Evolutionary conservation across 1,140 invertebrate species (phyloP), one percentile per base, ranked within the genome.

Genomic region (Chrysoperla carnea): DNA sequence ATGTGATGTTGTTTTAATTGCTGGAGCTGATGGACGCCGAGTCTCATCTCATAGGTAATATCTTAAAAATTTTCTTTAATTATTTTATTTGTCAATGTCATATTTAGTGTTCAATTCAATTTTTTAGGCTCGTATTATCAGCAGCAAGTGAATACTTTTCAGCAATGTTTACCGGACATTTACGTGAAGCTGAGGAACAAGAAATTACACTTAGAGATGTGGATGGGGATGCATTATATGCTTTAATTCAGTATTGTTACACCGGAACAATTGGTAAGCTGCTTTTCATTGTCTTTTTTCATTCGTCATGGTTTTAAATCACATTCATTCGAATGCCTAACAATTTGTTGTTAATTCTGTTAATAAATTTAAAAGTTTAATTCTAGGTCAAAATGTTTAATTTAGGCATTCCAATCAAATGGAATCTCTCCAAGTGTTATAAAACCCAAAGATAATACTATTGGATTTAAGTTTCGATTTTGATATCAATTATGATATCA

Each of bases 141-240:
- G 84, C 88, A 44, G 84, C 83, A 37, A 92, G 86, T 52, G 86
- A 91, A 64, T 95, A 94, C 63, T 95, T 95, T 69, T 78, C 84
- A 39, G 88, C 87, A 36, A 94, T 94, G 89, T 95, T 95, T 58
- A 92, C 85, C 23, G 84, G 79, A 49, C 78, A 81, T 47, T 63
- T 94, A 41, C 67, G 77, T 52, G 90, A 94, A 68, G 75, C 87
- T n/a, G 75, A 70, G 41, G 76, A 87, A 60, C 71, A 73, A 48
- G 86, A 91, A 68, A 76, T 95, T 28, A 80, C 78, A 46, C 63
- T 94, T 50, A 78, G 81, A 50, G 76, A 81, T 58, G 78, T 93
- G 13, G 79, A 90, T 59, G 73, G 84, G 13, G 82, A 90, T 61
- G 84, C 88, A 42, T 66, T 94, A 36, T 76, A 77, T 58, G 69